A percentile compares a stretch with the other conserved stretches of the same genome.
phyloP scores from a whole-genome alignment of 2,113 vertebrate species.

The Holacanthus passer region DNA sequence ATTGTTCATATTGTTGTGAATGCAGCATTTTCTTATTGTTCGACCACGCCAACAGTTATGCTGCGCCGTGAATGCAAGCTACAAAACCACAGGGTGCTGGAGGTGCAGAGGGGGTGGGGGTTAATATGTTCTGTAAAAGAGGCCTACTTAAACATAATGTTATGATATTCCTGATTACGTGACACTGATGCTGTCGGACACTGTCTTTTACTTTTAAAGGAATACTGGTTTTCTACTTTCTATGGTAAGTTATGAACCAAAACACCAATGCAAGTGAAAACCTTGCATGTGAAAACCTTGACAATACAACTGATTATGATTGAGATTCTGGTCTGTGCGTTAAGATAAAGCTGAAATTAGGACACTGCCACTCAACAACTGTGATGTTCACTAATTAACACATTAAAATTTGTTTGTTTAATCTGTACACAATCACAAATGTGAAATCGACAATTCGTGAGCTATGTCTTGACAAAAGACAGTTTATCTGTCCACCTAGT shows the following conservation, averaged over 20 bases:
- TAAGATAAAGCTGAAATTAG: background rate
- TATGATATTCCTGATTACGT: background rate
- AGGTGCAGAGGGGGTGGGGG: conserved; percentile 13
- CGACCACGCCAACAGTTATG: conserved; percentile 64
- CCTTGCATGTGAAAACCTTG: no score
- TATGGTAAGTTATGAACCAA: no score
- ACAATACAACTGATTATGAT: no score
- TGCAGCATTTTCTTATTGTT: conserved; percentile 82
- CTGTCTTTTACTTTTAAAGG: conserved; percentile 1
- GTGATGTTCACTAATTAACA: no score
- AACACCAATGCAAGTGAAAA: no score
- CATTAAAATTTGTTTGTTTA: no score
- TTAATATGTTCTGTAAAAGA: conserved; percentile 38
- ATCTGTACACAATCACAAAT: no score
- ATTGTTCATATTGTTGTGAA: conserved; percentile 85
- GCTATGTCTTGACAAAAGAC: no score
- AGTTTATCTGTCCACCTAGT: no score
- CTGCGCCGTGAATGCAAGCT: conserved; percentile 56
- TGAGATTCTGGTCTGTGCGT: background rate
- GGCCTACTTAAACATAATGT: background rate
- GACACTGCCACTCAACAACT: no score
- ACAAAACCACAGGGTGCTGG: conserved; percentile 53
- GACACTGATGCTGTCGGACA: background rate
- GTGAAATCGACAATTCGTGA: no score
- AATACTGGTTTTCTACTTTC: background rate